phyloP scores from a whole-genome alignment of 1,140 invertebrate genomes.

The Zaprionus ghesquierei region DNA sequence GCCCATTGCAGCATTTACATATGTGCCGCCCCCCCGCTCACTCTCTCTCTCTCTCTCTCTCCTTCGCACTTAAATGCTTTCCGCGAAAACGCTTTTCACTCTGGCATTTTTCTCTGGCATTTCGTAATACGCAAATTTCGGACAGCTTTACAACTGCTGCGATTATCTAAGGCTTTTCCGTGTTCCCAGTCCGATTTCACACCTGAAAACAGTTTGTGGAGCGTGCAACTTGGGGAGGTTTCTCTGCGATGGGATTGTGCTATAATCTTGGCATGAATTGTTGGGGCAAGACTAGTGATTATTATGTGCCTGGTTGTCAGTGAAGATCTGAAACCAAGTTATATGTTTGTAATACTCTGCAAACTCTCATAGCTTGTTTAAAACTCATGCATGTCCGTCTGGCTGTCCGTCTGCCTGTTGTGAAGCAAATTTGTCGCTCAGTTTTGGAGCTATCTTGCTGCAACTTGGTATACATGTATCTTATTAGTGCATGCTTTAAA shows the following conservation, averaged over 20 bases:
- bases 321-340: too few species aligned
- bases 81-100: slow-evolving; percentile 3
- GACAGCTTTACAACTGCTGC: background rate
- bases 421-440: too few species aligned
- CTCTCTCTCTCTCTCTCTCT: background rate
- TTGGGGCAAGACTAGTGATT: background rate
- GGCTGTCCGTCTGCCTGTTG: too few species aligned
- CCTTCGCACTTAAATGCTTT: slow-evolving; percentile 3
- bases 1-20: slow-evolving; percentile 1
- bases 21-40: background rate
- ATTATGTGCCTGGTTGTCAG: background rate
- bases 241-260: background rate
- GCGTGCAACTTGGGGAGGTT: background rate
- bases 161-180: background rate
- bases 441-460: too few species aligned
- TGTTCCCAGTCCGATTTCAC: background rate
- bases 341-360: too few species aligned
- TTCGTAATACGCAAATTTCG: slow-evolving; percentile 9
- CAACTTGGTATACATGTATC: too few species aligned
- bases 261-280: background rate
- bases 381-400: too few species aligned
- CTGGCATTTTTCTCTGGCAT: background rate
- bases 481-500: too few species aligned
- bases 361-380: background rate
- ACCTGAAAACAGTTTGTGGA: background rate